Conservation (phyloP, 2,888 invertebrate species). For the Griposia aprilina region DNA sequence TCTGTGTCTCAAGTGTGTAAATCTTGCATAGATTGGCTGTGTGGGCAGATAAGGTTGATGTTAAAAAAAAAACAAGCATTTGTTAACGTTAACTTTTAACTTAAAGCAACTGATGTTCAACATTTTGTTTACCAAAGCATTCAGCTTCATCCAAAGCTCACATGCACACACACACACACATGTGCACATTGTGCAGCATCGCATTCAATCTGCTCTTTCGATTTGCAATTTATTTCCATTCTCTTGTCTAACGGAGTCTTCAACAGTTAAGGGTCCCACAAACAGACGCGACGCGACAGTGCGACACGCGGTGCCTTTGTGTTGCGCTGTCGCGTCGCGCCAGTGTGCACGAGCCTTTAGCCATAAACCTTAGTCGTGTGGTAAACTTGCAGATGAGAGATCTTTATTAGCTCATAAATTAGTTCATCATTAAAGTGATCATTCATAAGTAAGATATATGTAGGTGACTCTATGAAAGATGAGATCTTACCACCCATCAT, state of each 20-base stretch:
- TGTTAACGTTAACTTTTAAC: background rate
- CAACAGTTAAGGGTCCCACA: no score
- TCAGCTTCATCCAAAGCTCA: background rate
- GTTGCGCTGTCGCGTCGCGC: no score
- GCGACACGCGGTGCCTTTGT: no score
- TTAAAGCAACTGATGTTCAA: background rate
- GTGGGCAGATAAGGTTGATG: background rate
- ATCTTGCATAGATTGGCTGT: background rate
- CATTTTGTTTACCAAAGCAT: background rate
- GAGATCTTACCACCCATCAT: background rate
- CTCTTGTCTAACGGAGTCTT: background rate
- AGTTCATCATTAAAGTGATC: background rate
- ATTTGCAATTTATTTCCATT: conserved; percentile 16
- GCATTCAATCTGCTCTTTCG: background rate
- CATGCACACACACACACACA: no score
- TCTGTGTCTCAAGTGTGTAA: background rate
- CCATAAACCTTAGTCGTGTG: background rate
- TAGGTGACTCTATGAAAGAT: background rate
- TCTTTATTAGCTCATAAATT: conserved; percentile 21
- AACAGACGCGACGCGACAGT: no score
- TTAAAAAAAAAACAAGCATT: background rate
- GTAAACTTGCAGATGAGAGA: background rate
- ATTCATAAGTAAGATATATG: conserved; percentile 15
- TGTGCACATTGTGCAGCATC: no score
- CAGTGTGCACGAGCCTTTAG: no score